These are phyloP conservation scores for Drosophila putrida DNA, from an alignment of 2,888 invertebrate species.

Conservation along the genomic window DNA sequence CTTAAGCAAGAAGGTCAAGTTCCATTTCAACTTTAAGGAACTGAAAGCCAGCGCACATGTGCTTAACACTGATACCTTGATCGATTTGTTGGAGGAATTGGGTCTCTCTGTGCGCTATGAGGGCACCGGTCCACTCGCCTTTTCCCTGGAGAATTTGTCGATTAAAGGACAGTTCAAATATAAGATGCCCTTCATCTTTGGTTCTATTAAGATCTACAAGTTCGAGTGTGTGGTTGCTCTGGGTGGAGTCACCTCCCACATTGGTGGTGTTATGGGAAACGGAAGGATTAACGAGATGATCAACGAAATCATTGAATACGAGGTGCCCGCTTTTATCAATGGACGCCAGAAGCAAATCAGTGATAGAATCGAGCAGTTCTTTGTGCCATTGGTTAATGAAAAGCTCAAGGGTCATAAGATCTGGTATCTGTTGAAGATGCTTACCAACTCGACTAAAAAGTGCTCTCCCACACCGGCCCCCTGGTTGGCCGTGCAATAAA, in stretches of 20 bases:
- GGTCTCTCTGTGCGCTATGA: conserved; percentile 78
- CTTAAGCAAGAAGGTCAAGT: conserved; percentile 78
- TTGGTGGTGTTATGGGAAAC: conserved; percentile 81
- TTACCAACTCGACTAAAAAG: conserved; percentile 31
- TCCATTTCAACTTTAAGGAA: conserved; percentile 68
- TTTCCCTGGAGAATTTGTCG: conserved; percentile 73
- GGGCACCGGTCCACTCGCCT: conserved; percentile 74
- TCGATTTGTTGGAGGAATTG: conserved; percentile 68
- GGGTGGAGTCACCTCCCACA: conserved; percentile 75
- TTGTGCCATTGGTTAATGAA: conserved; percentile 76
- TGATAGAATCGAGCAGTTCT: conserved; percentile 53
- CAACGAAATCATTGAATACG: conserved; percentile 73
- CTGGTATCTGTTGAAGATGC: conserved; percentile 70
- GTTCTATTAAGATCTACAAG: conserved; percentile 82
- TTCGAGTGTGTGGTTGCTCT: conserved; percentile 71
- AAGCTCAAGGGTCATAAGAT: conserved; percentile 78
- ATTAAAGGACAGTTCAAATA: conserved; percentile 82
- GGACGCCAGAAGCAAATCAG: conserved; percentile 75
- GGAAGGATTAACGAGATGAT: conserved; percentile 71
- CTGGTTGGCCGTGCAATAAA: conserved; percentile 63
- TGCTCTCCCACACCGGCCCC: conserved; percentile 79
- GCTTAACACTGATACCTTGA: conserved; percentile 68
- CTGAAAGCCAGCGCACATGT: conserved; percentile 69
- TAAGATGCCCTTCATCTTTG: conserved; percentile 80
- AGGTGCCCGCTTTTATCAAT: conserved; percentile 73